Evolutionary conservation across 2,888 invertebrate genomes (phyloP), one percentile per base, ranked within the genome.

Genomic region (Herminia tarsipennalis): DNA sequence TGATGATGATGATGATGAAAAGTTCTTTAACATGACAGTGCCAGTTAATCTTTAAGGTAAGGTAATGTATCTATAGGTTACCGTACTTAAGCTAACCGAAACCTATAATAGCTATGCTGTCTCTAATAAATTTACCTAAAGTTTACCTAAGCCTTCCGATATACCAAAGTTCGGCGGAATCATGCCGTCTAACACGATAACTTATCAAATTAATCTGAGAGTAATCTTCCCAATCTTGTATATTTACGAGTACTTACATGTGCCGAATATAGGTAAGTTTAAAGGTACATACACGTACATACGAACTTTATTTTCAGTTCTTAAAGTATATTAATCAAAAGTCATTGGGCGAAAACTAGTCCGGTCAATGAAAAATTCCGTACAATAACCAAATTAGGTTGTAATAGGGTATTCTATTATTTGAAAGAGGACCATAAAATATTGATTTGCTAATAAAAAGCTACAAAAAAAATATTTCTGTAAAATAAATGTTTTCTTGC

Each of bases 151-250:
- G 48, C 46, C 40, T 17, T 13, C 34, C 28, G 49, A 56, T 54
- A 52, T 50, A 39, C 38, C 34, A 13, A 56, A 65, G 34, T 62
- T 63, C 39, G 14, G 39, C 32, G 51, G 44, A 46, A 38, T 49
- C 52, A 42, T 43, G 42, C 22, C 27, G 36, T 38, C 34, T 42
- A 40, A 49, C 50, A 33, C 36, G 35, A 47, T 48, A 55, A 52
- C 52, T 54, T 53, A 65, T 58, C 44, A 63, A 56, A 56, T 57
- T 54, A 63, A 62, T 60, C 50, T 52, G 30, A 12, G 27, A 21
- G 35, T 27, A 25, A 25, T 8, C 13, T 10, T 13, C 16, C 27
- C 42, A 58, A 44, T 46, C 38, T 10, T 13, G 6, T 2, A 14
- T 33, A 33, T n/a, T n/a, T n/a, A n/a, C n/a, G n/a, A n/a, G n/a